Evolutionary conservation across 1,140 invertebrate genomes (phyloP).

Genomic region (Homarus americanus): DNA sequence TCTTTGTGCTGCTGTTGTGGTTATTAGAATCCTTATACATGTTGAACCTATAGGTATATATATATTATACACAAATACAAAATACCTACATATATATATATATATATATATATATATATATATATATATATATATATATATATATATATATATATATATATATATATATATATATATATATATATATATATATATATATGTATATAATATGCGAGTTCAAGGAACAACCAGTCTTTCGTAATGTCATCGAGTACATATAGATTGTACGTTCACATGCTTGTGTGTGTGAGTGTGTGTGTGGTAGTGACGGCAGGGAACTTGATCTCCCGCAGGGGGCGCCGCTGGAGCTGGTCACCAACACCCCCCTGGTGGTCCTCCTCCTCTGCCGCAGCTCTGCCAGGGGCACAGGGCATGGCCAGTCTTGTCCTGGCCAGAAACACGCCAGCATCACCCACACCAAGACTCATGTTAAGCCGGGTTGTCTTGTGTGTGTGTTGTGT

Average conservation of each 20-base stretch:
- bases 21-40: too few relatives aligned
- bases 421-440: slow-evolving; percentile 20
- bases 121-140: too few relatives aligned
- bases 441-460: slow-evolving; percentile 13
- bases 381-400: background rate
- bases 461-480: background rate
- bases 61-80: too few relatives aligned
- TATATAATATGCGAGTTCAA: too few relatives aligned
- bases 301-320: slow-evolving; percentile 25
- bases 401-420: slow-evolving; percentile 25
- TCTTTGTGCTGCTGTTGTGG: too few relatives aligned
- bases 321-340: slow-evolving; percentile 36
- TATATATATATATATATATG: slow-evolving; percentile 19
- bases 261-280: slow-evolving; percentile 30
- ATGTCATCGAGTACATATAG: too few relatives aligned
- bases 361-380: background rate
- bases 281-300: slow-evolving; percentile 35
- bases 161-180: background rate
- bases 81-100: too few relatives aligned
- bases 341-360: slow-evolving; percentile 44
- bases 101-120: too few relatives aligned
- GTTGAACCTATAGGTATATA: too few relatives aligned
- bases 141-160: background rate
- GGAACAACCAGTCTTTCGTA: too few relatives aligned
- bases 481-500: too few relatives aligned